Evolutionary conservation across 2,888 invertebrate species (phyloP).

Genomic region (Cheilosia vernalis): DNA sequence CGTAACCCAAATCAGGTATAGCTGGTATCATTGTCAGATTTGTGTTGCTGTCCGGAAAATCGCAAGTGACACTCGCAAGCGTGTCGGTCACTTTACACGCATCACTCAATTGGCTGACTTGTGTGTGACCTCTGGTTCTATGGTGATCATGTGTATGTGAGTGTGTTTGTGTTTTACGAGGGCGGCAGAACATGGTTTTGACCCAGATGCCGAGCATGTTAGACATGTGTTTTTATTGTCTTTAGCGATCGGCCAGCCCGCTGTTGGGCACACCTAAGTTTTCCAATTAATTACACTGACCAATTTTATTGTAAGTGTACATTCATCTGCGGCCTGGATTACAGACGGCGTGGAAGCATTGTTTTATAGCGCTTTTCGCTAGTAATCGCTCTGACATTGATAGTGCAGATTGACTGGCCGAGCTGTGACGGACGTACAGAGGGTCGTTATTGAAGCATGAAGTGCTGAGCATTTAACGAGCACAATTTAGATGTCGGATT

Average conservation of each 20-base stretch:
- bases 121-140: not conserved
- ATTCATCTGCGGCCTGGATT: conserved; percentile 42
- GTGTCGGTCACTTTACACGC: conserved; percentile 39
- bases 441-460: conserved; percentile 65
- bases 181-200: conserved; percentile 57
- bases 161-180: not conserved
- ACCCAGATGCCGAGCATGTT: conserved; percentile 64
- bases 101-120: conserved; percentile 39
- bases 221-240: conserved; percentile 71
- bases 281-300: conserved; percentile 74
- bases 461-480: conserved; percentile 14
- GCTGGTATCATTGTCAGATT: no score
- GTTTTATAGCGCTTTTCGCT: conserved; percentile 46
- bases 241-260: conserved; percentile 49
- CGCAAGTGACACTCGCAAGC: conserved; percentile 55
- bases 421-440: conserved; percentile 36
- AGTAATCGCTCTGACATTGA: conserved; percentile 71
- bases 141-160: not conserved
- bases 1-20: no score
- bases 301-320: conserved; percentile 44
- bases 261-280: conserved; percentile 69
- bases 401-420: conserved; percentile 49
- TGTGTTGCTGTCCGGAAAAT: conserved; percentile 43
- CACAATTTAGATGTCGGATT: conserved; percentile 3
- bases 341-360: conserved; percentile 44